Conservation (phyloP, 2,888 invertebrate species). For the Trachelus troglodyta region DNA sequence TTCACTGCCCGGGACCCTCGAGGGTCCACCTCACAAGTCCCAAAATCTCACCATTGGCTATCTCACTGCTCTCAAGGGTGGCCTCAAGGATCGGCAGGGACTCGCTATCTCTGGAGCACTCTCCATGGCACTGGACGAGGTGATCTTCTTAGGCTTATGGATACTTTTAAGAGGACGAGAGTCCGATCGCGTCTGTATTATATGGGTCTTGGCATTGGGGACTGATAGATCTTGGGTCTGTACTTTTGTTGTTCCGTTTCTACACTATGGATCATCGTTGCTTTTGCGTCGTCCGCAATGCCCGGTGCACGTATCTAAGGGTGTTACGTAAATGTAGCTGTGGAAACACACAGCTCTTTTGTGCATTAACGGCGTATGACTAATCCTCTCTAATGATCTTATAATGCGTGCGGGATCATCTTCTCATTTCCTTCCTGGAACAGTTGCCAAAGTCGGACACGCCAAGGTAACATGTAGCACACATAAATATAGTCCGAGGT, state of each 20-base stretch:
- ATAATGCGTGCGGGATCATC: neutral
- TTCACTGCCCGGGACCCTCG: conserved; percentile 22
- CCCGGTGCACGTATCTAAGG: neutral
- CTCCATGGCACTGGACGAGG: conserved; percentile 87
- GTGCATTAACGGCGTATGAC: neutral
- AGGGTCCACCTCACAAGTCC: conserved; percentile 36
- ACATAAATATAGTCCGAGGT: neutral
- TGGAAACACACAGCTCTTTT: neutral
- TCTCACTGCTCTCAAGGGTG: conserved; percentile 84
- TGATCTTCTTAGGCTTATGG: conserved; percentile 55
- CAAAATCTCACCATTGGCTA: conserved; percentile 83
- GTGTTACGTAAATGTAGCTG: neutral
- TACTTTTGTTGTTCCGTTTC: neutral
- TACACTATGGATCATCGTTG: neutral
- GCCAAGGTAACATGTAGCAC: neutral
- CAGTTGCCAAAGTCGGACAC: neutral
- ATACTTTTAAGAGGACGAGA: neutral
- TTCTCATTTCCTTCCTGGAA: neutral
- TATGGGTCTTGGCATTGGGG: too few species aligned
- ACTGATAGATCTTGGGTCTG: too few species aligned
- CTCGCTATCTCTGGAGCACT: conserved; percentile 91
- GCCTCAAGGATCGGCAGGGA: conserved; percentile 83
- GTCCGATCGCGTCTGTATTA: neutral
- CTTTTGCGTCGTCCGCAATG: neutral
- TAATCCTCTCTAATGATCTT: neutral